A percentile compares a stretch with the other conserved stretches of the same genome.
Conservation (phyloP, 2,797 vertebrate species). For the Gallirallus australis region DNA sequence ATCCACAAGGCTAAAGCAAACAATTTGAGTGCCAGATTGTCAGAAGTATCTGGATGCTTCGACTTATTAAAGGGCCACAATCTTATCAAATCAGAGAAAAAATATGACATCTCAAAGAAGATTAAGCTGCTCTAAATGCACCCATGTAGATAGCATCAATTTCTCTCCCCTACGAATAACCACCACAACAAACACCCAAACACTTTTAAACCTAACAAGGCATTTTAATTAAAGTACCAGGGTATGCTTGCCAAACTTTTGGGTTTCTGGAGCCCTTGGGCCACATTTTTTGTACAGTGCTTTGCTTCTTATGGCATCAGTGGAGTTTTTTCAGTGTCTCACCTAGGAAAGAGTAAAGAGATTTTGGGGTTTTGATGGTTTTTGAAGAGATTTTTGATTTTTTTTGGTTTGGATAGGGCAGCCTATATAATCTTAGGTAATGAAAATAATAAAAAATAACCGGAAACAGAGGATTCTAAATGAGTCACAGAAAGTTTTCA, state of each 20-base stretch:
- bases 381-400: background rate
- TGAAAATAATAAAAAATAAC: background rate
- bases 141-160: background rate
- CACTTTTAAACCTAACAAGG: background rate
- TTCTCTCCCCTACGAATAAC: background rate
- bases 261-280: background rate
- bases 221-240: background rate
- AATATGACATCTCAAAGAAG: background rate
- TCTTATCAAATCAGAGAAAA: constrained; percentile 35
- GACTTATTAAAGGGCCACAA: constrained; percentile 40
- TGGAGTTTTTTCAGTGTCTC: background rate
- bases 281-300: background rate
- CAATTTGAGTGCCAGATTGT: constrained; percentile 65
- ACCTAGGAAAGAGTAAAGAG: background rate
- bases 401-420: background rate
- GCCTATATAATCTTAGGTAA: background rate
- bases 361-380: background rate
- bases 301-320: background rate
- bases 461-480: background rate
- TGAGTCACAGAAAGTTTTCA: background rate
- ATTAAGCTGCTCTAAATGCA: background rate
- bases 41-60: constrained; percentile 41
- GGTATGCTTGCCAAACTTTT: background rate
- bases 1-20: constrained; percentile 71
- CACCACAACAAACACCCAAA: background rate